phyloP scores from a whole-genome alignment of 2,888 invertebrate genomes.

The Ceramica pisi region DNA sequence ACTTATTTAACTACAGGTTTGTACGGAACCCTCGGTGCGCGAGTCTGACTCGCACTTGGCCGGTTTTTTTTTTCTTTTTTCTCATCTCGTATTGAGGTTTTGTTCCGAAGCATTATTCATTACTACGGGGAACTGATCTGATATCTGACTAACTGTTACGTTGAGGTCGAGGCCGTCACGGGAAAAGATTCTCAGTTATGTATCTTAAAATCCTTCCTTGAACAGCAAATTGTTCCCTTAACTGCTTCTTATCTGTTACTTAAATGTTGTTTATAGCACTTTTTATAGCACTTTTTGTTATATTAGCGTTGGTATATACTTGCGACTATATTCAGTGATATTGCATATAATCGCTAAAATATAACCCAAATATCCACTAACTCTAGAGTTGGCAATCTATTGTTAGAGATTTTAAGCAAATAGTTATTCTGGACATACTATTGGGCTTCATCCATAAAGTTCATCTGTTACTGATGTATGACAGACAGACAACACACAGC shows the following conservation, averaged over 20 bases:
- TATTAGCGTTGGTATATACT: neutral
- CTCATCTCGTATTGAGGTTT: slow-evolving; percentile 61
- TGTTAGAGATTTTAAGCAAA: neutral
- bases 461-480: no score
- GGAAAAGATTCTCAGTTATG: slow-evolving; percentile 85
- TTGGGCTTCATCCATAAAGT: neutral
- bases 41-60: no score
- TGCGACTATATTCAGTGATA: neutral
- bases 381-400: neutral
- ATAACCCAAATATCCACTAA: no score
- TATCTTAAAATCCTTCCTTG: slow-evolving; percentile 72
- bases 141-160: slow-evolving; percentile 74
- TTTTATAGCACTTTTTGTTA: slow-evolving; percentile 29
- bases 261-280: slow-evolving; percentile 4
- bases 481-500: no score
- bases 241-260: slow-evolving; percentile 58
- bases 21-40: no score
- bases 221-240: slow-evolving; percentile 71
- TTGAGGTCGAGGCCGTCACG: slow-evolving; percentile 86
- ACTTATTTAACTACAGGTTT: no score
- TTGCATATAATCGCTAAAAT: no score
- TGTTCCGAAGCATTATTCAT: slow-evolving; percentile 76
- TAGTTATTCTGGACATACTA: neutral
- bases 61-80: slow-evolving; percentile 64
- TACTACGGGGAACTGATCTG: slow-evolving; percentile 79